Conservation (phyloP, 2,797 vertebrate genomes). For the Macropodus opercularis region DNA sequence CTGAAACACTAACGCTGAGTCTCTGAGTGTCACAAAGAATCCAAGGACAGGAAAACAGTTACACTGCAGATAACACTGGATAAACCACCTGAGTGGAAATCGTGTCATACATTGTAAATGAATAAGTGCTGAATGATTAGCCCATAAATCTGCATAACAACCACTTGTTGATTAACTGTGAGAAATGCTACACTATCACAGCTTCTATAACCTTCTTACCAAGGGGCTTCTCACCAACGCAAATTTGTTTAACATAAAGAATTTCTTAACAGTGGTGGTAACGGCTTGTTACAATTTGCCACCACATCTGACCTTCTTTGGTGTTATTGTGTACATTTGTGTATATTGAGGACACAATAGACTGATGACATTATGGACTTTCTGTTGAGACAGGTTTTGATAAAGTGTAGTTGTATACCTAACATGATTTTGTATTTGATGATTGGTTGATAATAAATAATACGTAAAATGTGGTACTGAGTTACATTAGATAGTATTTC, state of each 20-base stretch:
- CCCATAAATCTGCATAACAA: conserved; percentile 1
- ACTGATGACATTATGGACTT: background rate
- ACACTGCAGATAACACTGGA: background rate
- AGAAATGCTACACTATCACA: conserved; percentile 4
- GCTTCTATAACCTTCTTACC: background rate
- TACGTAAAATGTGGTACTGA: background rate
- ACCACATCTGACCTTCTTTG: background rate
- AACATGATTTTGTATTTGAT: background rate
- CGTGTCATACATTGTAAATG: conserved; percentile 6
- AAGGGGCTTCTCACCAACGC: too few species aligned
- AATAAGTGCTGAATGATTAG: background rate
- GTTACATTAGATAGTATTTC: background rate
- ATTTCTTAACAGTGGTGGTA: background rate
- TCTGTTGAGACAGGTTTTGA: conserved; percentile 5
- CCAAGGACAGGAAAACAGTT: too few species aligned
- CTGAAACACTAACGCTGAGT: background rate
- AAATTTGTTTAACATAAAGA: background rate
- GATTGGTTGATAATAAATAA: background rate
- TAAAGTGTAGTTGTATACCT: too few species aligned
- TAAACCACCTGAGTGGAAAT: background rate
- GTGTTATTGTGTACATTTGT: conserved; percentile 48
- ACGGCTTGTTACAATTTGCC: background rate
- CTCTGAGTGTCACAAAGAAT: background rate
- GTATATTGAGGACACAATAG: conserved; percentile 16
- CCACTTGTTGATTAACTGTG: conserved; percentile 8